A percentile compares a stretch with the other conserved stretches of the same genome.
These are phyloP conservation scores for Phymorhynchus buccinoides DNA, from an alignment of 1,140 invertebrate genomes.

Conservation along the genomic window DNA sequence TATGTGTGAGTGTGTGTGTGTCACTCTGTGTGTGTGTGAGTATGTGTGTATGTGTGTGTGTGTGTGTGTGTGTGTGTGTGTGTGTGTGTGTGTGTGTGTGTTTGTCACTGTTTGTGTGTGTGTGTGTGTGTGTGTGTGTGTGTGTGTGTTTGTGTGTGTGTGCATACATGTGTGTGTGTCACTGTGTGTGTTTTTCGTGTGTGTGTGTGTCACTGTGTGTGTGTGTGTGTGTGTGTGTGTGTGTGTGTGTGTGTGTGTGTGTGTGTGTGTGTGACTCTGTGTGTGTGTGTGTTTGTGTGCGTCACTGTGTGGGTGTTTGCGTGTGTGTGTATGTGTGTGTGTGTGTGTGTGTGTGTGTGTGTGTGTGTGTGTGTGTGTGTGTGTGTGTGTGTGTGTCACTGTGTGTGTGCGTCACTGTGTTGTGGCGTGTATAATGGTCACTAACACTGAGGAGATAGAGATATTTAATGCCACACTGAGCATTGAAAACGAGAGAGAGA, in stretches of 20 bases:
- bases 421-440: neutral
- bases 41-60: too few species aligned
- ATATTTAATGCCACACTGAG: neutral
- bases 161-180: too few species aligned
- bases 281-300: conserved; percentile 8
- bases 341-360: too few species aligned
- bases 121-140: too few species aligned
- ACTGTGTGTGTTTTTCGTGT: too few species aligned
- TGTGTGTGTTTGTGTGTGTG: too few species aligned
- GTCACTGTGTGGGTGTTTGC: conserved; percentile 32
- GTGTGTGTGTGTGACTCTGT: neutral
- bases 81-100: too few species aligned
- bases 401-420: conserved; percentile 10
- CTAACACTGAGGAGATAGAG: neutral
- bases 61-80: too few species aligned
- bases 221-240: conserved; percentile 11
- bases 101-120: too few species aligned
- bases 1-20: too few species aligned
- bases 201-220: too few species aligned
- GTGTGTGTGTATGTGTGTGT: neutral
- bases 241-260: neutral
- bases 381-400: conserved; percentile 43
- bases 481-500: neutral
- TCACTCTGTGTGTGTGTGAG: too few species aligned
- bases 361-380: conserved; percentile 41